Conservation (phyloP, 2,113 vertebrate species). For the Oreochromis spilurus region DNA sequence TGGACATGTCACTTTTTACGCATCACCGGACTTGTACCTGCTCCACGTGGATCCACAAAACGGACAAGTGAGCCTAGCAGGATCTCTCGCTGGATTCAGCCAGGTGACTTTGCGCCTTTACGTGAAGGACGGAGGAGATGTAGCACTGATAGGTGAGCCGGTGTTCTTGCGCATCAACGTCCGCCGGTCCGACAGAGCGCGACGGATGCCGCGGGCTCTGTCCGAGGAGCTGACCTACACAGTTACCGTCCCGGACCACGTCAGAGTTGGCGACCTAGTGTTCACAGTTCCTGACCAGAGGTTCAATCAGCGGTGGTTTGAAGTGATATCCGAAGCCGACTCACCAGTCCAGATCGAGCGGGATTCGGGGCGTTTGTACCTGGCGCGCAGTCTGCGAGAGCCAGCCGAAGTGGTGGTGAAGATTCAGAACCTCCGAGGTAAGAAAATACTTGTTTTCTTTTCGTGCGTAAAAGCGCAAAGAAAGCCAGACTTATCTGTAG, state of each 20-base stretch:
- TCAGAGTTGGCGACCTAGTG: constrained; percentile 74
- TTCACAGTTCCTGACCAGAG: constrained; percentile 79
- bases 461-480: background rate
- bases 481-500: background rate
- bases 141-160: constrained; percentile 52
- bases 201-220: constrained; percentile 53
- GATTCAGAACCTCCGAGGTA: constrained; percentile 78
- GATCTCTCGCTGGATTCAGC: constrained; percentile 59
- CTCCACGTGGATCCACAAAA: constrained; percentile 72
- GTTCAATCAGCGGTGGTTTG: constrained; percentile 76
- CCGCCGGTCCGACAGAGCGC: background rate
- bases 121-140: constrained; percentile 64
- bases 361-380: constrained; percentile 78
- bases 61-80: constrained; percentile 71
- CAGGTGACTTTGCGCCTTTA: constrained; percentile 53
- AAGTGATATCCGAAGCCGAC: constrained; percentile 63
- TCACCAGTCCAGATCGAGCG: constrained; percentile 76
- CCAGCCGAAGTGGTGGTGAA: constrained; percentile 74
- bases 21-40: constrained; percentile 49
- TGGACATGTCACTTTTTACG: constrained; percentile 61
- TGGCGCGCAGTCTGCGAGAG: constrained; percentile 69
- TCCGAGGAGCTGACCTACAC: constrained; percentile 67
- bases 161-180: constrained; percentile 48
- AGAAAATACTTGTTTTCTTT: background rate
- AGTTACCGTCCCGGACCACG: constrained; percentile 72